Evolutionary conservation across 2,113 vertebrate species (phyloP), one percentile per base, ranked within the genome.

Genomic region (Ptyas mucosa): DNA sequence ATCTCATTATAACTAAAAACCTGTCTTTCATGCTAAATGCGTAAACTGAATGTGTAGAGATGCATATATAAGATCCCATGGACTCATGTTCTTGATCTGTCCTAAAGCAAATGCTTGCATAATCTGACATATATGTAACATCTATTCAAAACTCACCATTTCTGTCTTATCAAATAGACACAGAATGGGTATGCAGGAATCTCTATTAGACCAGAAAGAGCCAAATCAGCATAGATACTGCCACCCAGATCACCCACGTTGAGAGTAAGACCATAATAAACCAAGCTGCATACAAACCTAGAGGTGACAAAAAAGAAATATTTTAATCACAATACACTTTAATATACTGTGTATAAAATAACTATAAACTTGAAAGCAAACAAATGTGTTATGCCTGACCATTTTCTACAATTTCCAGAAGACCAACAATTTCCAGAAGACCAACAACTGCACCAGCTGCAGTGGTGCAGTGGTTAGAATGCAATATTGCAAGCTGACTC

Each of bases 221-320:
- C 98, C 96, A 98, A 95, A 92, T 97, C 98, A 92, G 97, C 96
- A 96, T 98, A 98, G 95, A 98, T 96, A 87, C 90, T 98, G 93
- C 98, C 98, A 0, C 97, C 98, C 5, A 98, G 96, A 55, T 98
- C 98, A 24, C 98, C 98, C 5, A 97, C 97, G 39, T 97, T 98
- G 91, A 98, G 97, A 1, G 98, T 98, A 3, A 98, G 97, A 87
- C 98, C 98, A 0, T 98, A 98, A 93, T 98, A 98, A 91, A 98
- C 98, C 95, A 98, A 96, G 92, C 98, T 98, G 97, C 98, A 98
- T 88, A 98, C 98, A 87, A 98, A 98, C 98, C 98, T 98, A 93
- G 21, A 88, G 54, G 29, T 88, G 93, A 29, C 91, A 0, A 26
- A 14, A 75, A 89, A 94, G 69, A 54, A 54, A 92, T 85, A 85